These are phyloP conservation scores for Drosophila siamana DNA, from an alignment of 2,888 invertebrate genomes.

Conservation along the genomic window DNA sequence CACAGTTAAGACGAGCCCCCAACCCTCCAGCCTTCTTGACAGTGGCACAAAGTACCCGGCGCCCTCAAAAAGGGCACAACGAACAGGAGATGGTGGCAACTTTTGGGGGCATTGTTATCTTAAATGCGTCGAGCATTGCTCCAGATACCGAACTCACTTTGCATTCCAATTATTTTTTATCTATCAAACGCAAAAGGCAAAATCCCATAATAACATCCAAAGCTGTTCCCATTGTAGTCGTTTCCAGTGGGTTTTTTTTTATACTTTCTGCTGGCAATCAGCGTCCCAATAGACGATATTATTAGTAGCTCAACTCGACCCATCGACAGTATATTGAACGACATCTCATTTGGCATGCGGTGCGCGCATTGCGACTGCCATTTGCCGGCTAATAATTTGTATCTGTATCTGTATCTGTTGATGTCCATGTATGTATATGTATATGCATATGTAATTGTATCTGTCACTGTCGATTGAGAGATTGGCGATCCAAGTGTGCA, in stretches of 20 bases:
- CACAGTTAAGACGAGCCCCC: slow-evolving; percentile 13
- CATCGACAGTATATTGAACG: slow-evolving; percentile 2
- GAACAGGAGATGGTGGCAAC: slow-evolving; percentile 3
- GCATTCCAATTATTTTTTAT: slow-evolving; percentile 17
- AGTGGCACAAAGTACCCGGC: slow-evolving; percentile 12
- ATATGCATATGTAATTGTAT: slow-evolving; percentile 12
- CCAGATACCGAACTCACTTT: slow-evolving; percentile 1
- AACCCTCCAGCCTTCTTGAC: neutral
- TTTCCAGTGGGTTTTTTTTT: slow-evolving; percentile 2
- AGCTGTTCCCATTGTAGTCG: slow-evolving; percentile 4
- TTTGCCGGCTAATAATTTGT: slow-evolving; percentile 33
- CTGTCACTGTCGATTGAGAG: slow-evolving; percentile 14
- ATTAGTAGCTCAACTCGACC: neutral
- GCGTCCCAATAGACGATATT: slow-evolving; percentile 3
- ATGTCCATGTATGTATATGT: neutral
- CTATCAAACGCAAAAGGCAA: slow-evolving; percentile 2
- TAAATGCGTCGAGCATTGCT: neutral
- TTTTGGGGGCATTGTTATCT: neutral
- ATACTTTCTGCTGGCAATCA: neutral
- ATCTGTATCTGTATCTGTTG: slow-evolving; percentile 30
- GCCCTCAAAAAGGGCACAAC: slow-evolving; percentile 16
- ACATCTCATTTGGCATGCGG: slow-evolving; percentile 35
- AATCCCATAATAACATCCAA: slow-evolving; percentile 16
- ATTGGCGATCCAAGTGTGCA: slow-evolving; percentile 17
- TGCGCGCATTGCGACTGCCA: slow-evolving; percentile 16